A percentile compares a stretch with the other conserved stretches of the same genome.
Conservation (phyloP, 2,797 vertebrate species). For the Paramormyrops hopkinsi region DNA sequence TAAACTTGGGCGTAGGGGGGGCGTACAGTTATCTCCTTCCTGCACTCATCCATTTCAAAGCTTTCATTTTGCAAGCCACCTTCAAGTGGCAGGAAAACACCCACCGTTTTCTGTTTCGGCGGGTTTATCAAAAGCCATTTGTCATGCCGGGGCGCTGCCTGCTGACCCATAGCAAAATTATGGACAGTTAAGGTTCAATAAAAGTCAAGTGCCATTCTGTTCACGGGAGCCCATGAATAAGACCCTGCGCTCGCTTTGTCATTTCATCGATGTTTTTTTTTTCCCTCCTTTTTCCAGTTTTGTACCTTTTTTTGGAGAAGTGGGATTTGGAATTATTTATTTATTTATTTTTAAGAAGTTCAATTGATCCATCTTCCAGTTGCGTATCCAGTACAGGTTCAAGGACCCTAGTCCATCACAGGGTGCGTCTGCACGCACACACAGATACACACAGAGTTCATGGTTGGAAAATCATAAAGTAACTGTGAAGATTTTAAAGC, state of each 20-base stretch:
- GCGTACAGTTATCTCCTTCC: conserved; percentile 15
- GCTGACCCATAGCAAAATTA: conserved; percentile 39
- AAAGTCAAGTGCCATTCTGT: conserved; percentile 25
- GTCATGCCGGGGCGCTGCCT: conserved; percentile 30
- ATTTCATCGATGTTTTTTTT: neutral
- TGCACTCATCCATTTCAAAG: neutral
- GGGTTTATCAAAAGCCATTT: conserved; percentile 43
- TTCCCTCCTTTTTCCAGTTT: neutral
- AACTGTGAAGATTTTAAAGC: neutral
- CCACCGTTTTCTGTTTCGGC: conserved; percentile 7
- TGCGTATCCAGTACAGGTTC: neutral
- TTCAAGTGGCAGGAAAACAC: conserved; percentile 45
- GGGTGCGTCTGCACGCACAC: neutral
- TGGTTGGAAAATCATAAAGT: neutral
- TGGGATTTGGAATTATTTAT: neutral
- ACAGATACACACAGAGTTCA: neutral
- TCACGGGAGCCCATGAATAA: neutral
- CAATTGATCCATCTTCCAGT: neutral
- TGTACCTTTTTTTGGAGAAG: neutral
- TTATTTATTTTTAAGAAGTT: neutral
- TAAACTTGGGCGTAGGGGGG: neutral
- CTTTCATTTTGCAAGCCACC: neutral
- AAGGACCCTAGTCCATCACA: neutral
- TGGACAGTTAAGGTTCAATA: conserved; percentile 41
- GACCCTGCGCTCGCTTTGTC: neutral